A percentile compares a stretch with the other conserved stretches of the same genome.
Conservation (phyloP, 2,113 vertebrate species). For the Rhabdomys dilectus region DNA sequence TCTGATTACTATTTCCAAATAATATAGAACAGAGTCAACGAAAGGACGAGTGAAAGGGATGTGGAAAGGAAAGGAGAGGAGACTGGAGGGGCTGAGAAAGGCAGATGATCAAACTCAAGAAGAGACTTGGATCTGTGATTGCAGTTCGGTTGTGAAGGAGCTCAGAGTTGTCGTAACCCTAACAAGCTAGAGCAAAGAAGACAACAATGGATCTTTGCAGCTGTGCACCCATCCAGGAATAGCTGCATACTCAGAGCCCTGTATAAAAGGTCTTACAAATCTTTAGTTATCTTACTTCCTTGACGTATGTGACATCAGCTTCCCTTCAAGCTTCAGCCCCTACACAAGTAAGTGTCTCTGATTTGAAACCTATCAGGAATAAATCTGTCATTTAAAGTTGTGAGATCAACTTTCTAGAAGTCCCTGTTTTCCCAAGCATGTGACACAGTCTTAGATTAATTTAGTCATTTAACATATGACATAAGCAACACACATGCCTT, state of each 20-base stretch:
- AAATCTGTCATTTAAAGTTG: not conserved
- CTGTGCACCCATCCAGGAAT: not conserved
- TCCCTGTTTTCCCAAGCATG: not conserved
- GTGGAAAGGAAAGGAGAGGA: too few relatives aligned
- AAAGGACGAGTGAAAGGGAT: accelerated
- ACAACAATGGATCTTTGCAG: not conserved
- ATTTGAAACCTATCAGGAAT: not conserved
- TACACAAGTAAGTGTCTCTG: not conserved
- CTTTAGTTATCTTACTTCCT: not conserved
- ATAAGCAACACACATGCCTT: not conserved
- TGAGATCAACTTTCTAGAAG: not conserved
- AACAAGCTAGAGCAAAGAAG: not conserved
- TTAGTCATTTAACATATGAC: not conserved
- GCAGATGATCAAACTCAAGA: not conserved
- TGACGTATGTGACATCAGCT: too few relatives aligned
- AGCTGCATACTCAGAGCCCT: not conserved
- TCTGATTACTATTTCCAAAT: not conserved
- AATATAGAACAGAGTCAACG: not conserved
- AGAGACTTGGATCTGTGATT: not conserved
- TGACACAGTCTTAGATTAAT: not conserved
- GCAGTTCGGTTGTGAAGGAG: not conserved
- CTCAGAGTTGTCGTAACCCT: not conserved
- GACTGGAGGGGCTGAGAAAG: not conserved
- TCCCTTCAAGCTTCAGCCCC: not conserved
- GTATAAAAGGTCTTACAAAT: too few relatives aligned